phyloP scores from a whole-genome alignment of 2,113 vertebrate species.

The Telmatochromis sp. region DNA sequence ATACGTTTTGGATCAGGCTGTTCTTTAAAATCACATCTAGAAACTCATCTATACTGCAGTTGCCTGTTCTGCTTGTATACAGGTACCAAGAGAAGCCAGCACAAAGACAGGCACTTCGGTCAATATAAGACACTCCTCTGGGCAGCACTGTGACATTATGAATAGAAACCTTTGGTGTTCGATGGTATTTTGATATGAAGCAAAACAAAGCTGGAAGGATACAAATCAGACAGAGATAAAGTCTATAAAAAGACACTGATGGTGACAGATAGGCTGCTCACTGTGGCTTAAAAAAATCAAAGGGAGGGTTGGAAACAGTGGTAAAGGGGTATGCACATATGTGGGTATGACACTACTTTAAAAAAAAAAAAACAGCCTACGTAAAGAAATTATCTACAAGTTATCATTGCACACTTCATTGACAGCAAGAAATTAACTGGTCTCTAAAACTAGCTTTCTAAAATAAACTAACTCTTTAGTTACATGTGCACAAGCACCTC shows the following conservation, averaged over 20 bases:
- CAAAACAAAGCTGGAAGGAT: not conserved
- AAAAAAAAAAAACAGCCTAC: not conserved
- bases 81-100: not conserved
- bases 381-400: not conserved
- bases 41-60: not conserved
- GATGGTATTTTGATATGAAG: conserved; percentile 36
- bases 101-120: not conserved
- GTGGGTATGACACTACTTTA: not conserved
- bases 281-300: conserved; percentile 8
- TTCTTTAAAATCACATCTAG: not conserved
- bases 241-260: conserved; percentile 15
- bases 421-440: not conserved
- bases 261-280: not conserved
- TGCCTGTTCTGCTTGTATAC: not conserved
- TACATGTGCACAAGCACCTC: not conserved
- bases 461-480: not conserved
- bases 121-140: conserved; percentile 1
- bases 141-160: conserved; percentile 34
- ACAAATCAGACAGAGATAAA: conserved; percentile 6
- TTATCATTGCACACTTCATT: not conserved
- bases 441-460: not conserved
- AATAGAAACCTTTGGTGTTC: conserved; percentile 15
- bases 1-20: not conserved
- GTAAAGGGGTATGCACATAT: not conserved
- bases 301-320: not conserved